phyloP scores from a whole-genome alignment of 2,888 invertebrate genomes.

The Harpalus rubripes region DNA sequence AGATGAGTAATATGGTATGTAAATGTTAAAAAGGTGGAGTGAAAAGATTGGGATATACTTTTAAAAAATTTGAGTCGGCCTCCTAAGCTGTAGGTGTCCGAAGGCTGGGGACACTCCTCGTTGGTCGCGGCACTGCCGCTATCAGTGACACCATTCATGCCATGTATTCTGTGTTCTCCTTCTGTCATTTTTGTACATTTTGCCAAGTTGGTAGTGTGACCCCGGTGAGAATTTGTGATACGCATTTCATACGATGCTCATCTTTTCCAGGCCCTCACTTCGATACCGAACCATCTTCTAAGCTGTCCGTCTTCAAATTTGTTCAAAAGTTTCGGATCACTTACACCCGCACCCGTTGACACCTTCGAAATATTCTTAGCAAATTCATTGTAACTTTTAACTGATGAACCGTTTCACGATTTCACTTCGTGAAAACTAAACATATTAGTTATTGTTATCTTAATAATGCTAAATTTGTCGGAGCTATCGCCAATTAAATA shows the following conservation, averaged over 20 bases:
- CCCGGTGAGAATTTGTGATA: constrained; percentile 79
- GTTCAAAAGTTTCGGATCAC: constrained; percentile 60
- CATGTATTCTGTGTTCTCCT: constrained; percentile 86
- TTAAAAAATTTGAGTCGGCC: constrained; percentile 90
- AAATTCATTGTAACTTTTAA: constrained; percentile 64
- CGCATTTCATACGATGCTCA: constrained; percentile 83
- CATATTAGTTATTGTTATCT: constrained; percentile 56
- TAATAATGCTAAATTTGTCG: constrained; percentile 33
- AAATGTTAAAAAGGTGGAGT: constrained; percentile 1
- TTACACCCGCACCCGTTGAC: constrained; percentile 67
- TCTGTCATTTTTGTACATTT: constrained; percentile 85
- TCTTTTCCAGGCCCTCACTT: constrained; percentile 74
- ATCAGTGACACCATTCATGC: constrained; percentile 85
- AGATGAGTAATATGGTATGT: neutral
- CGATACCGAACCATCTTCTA: constrained; percentile 59
- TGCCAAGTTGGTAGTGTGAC: constrained; percentile 85
- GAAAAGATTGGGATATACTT: constrained; percentile 76
- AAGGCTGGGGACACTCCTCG: constrained; percentile 76
- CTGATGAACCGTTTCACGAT: constrained; percentile 64
- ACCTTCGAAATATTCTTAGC: constrained; percentile 63
- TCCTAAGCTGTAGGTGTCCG: constrained; percentile 79
- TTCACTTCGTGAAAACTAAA: constrained; percentile 62
- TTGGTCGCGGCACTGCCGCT: constrained; percentile 80
- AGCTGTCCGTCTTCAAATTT: constrained; percentile 41
- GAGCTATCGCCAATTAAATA: constrained; percentile 59